These are phyloP conservation scores for Megalops cyprinoides DNA, from an alignment of 2,797 vertebrate species.

Conservation along the genomic window DNA sequence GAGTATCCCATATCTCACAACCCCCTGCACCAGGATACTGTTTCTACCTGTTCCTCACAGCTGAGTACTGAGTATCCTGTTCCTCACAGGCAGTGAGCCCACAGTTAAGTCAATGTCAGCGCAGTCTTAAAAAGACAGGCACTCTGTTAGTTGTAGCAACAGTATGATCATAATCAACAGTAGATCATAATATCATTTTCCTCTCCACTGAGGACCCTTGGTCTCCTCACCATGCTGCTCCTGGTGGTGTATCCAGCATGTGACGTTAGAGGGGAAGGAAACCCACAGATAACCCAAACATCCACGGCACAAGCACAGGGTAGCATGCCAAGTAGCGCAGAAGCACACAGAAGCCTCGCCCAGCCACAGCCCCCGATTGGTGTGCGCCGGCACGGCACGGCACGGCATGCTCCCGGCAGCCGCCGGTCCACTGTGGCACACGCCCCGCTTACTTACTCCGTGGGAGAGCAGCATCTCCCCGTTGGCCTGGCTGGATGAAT, in stretches of 20 bases:
- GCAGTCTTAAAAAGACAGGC: not conserved
- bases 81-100: not conserved
- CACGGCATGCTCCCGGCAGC: not conserved
- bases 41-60: not conserved
- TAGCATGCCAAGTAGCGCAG: slow-evolving; percentile 33
- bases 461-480: slow-evolving; percentile 83
- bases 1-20: not conserved
- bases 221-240: not conserved
- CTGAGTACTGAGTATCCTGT: not conserved
- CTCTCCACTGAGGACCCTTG: not conserved
- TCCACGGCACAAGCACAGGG: slow-evolving; percentile 27
- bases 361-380: not conserved
- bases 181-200: no score
- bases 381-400: not conserved
- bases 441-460: slow-evolving; percentile 90
- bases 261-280: not conserved
- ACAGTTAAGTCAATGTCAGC: not conserved
- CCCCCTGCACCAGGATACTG: not conserved
- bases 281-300: slow-evolving; percentile 19
- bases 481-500: slow-evolving; percentile 90
- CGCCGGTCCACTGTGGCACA: slow-evolving; percentile 22
- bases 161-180: not conserved
- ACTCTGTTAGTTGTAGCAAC: not conserved
- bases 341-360: slow-evolving; percentile 1
- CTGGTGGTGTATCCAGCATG: not conserved